Evolutionary conservation across 2,797 vertebrate genomes (phyloP).

Genomic region (Cryptoprocta ferox): DNA sequence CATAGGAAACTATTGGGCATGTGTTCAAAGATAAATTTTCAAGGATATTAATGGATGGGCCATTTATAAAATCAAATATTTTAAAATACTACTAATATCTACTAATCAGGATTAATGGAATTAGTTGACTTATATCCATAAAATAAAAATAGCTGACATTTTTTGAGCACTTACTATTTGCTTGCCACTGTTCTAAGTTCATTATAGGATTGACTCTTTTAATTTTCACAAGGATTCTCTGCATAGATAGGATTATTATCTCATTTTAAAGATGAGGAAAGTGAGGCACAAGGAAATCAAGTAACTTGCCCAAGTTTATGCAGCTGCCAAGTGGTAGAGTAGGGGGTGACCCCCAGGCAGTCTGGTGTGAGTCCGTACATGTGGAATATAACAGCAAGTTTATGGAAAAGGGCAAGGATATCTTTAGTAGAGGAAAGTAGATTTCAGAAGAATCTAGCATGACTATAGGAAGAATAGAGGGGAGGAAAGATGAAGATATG

Average conservation of each 20-base stretch:
- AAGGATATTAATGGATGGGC: background rate
- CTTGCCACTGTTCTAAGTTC: background rate
- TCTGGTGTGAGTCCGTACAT: background rate
- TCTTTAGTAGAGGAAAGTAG: background rate
- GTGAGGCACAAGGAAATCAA: background rate
- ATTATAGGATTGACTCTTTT: background rate
- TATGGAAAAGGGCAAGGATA: background rate
- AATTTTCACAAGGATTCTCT: conserved; percentile 8
- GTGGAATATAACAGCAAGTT: background rate
- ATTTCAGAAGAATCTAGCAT: background rate
- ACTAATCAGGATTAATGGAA: background rate
- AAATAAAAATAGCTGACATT: conserved; percentile 48
- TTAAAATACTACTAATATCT: conserved; percentile 1
- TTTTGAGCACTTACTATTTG: background rate
- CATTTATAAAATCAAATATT: conserved; percentile 56
- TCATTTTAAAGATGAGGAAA: conserved; percentile 25
- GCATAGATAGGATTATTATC: background rate
- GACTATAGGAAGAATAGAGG: background rate
- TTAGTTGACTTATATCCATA: background rate
- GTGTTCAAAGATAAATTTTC: conserved; percentile 14
- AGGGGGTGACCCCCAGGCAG: background rate
- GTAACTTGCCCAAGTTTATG: background rate
- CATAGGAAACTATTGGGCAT: background rate
- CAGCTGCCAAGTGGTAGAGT: background rate
- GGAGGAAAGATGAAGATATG: background rate